phyloP scores from a whole-genome alignment of 2,797 vertebrate genomes.

The Spondyliosoma cantharus region DNA sequence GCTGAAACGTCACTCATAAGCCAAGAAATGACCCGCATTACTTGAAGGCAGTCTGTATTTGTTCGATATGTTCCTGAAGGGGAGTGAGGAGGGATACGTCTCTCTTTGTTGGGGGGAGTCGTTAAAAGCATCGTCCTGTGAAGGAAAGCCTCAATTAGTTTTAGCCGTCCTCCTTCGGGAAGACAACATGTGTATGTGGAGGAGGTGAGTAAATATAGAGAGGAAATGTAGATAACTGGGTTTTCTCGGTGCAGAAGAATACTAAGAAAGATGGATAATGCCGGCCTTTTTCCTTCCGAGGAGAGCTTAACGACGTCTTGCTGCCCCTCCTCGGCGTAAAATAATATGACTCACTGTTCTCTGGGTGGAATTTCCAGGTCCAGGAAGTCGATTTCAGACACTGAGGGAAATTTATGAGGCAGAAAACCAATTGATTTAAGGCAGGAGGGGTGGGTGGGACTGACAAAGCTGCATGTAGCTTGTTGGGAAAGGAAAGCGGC shows the following conservation, averaged over 20 bases:
- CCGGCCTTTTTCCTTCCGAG: constrained; percentile 28
- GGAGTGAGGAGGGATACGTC: constrained; percentile 34
- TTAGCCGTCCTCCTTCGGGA: constrained; percentile 23
- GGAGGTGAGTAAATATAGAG: constrained; percentile 43
- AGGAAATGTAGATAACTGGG: constrained; percentile 48
- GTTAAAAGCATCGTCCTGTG: constrained; percentile 32
- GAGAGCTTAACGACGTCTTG: constrained; percentile 51
- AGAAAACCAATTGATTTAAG: constrained; percentile 43
- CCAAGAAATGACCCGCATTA: constrained; percentile 13
- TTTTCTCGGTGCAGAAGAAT: constrained; percentile 29
- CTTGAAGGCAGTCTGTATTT: constrained; percentile 38
- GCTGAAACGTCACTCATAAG: constrained; percentile 58
- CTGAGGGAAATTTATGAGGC: constrained; percentile 43
- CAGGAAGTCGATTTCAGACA: constrained; percentile 43
- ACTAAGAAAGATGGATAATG: constrained; percentile 56
- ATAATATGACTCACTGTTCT: constrained; percentile 42
- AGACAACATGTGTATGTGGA: constrained; percentile 51
- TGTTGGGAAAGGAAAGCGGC: constrained; percentile 8
- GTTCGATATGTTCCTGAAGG: background rate
- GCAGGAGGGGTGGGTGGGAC: constrained; percentile 7
- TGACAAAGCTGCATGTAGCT: constrained; percentile 10
- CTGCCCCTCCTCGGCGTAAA: constrained; percentile 38
- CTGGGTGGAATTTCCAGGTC: constrained; percentile 34
- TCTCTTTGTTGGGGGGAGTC: constrained; percentile 59
- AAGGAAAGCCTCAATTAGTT: constrained; percentile 36